Evolutionary conservation across 2,888 invertebrate species (phyloP), one percentile per base, ranked within the genome.

Genomic region (Ennomos quercinarius): DNA sequence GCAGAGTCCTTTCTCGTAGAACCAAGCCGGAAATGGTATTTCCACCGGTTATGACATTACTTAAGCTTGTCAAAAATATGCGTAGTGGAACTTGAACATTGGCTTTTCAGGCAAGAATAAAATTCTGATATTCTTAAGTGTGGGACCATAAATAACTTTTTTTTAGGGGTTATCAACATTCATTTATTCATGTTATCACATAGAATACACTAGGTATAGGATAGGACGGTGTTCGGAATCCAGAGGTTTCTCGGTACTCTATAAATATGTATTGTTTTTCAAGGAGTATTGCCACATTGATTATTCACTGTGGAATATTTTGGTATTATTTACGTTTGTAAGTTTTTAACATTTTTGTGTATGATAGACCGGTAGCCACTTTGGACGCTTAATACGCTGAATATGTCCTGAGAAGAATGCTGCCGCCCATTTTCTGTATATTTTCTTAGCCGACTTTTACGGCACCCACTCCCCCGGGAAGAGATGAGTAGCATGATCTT

Each of bases 1-100:
- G 78, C 68, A 72, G 75, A 77, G 78, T 80, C 80, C 78, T 82
- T 77, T 76, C 75, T 76, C 77, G 77, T 71, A 72, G 72, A 67
- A 71, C 62, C 68, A 60, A 76, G 72, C 78, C 78, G 83, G 82
- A 83, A 83, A 76, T 76, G 62, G 68, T 67, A 68, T 75, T 76
- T 76, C 69, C 62, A 76, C 47, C 50, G 64, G 63, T 60, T 49
- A 56, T 66, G 47, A 65, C 61, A 43, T 49, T 66, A 67, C 60
- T 56, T 61, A 13, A 50, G 53, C 45, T 50, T 57, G 27, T 49
- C 37, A 58, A 50, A 47, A 57, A 50, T 49, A 61, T 48, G 27
- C 17, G 47, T 36, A n/a, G 38, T 43, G 17, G 17, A 17, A 27
- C 12, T 41, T 6, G 2, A 13, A 36, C 27, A 40, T 40, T n/a